Evolutionary conservation across 2,113 vertebrate species (phyloP).

Genomic region (Chionomys nivalis): DNA sequence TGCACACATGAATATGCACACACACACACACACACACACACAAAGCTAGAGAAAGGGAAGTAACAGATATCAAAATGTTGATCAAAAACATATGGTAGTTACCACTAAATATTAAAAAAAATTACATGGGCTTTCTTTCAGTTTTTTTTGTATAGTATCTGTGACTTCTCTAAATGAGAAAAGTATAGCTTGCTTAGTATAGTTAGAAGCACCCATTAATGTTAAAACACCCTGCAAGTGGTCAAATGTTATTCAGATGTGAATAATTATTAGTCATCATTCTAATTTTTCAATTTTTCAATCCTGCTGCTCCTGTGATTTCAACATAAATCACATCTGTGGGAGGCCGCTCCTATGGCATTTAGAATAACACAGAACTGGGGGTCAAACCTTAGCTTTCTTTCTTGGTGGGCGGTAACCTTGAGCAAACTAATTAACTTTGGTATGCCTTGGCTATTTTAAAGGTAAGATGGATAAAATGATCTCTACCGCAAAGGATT

Average conservation of each 20-base stretch:
- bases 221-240: conserved; percentile 17
- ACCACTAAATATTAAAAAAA: conserved; percentile 49
- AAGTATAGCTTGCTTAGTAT: not conserved
- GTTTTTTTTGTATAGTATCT: not conserved
- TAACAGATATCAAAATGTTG: not conserved
- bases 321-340: conserved; percentile 67
- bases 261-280: conserved; percentile 57
- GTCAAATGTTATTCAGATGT: conserved; percentile 46
- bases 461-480: conserved; percentile 29
- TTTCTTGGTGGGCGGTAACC: conserved; percentile 2
- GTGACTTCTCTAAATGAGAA: conserved; percentile 18
- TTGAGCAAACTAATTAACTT: conserved; percentile 55
- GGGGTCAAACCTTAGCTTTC: conserved; percentile 11
- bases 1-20: not conserved
- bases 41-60: not conserved
- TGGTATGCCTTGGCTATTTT: conserved; percentile 23
- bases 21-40: not conserved
- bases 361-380: conserved; percentile 54
- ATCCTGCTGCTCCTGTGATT: conserved; percentile 60
- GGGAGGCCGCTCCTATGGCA: conserved; percentile 32
- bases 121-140: not conserved
- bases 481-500: not conserved
- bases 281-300: conserved; percentile 64
- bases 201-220: conserved; percentile 17
- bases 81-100: not conserved